Evolutionary conservation across 2,888 invertebrate species (phyloP).

Genomic region (Microctonus hyperodae): DNA sequence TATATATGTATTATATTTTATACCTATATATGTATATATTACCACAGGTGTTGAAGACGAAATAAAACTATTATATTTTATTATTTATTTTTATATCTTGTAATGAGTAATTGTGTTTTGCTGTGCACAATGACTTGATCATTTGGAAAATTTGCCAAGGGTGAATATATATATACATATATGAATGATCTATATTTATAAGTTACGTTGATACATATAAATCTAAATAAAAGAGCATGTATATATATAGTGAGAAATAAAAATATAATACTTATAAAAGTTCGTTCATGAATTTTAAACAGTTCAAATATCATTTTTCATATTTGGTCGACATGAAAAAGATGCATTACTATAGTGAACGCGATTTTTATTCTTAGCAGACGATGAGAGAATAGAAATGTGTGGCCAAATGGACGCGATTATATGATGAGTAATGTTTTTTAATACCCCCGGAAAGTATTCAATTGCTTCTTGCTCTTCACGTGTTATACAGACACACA

Average conservation of each 20-base stretch:
- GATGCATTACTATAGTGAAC: constrained; percentile 21
- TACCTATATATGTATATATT: not conserved
- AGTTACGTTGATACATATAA: constrained; percentile 2
- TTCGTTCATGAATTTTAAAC: constrained; percentile 63
- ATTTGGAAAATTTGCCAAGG: constrained; percentile 19
- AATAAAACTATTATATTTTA: not conserved
- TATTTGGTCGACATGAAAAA: constrained; percentile 47
- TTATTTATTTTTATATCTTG: not conserved
- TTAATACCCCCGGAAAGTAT: constrained; percentile 56
- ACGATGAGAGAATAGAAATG: constrained; percentile 31
- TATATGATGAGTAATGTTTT: constrained; percentile 64
- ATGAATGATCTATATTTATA: not conserved
- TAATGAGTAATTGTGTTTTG: not conserved
- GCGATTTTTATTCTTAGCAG: constrained; percentile 22
- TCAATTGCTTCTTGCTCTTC: constrained; percentile 15
- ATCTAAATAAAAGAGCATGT: not conserved
- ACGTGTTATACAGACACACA: constrained; percentile 32
- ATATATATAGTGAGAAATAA: not conserved
- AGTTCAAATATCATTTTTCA: constrained; percentile 61
- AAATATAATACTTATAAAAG: constrained; percentile 52
- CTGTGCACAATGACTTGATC: constrained; percentile 11
- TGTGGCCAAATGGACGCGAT: constrained; percentile 49
- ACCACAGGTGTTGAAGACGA: no score
- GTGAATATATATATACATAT: not conserved
- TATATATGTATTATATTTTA: no score